Evolutionary conservation across 2,888 invertebrate genomes (phyloP).

Genomic region (Coleophora deauratella): DNA sequence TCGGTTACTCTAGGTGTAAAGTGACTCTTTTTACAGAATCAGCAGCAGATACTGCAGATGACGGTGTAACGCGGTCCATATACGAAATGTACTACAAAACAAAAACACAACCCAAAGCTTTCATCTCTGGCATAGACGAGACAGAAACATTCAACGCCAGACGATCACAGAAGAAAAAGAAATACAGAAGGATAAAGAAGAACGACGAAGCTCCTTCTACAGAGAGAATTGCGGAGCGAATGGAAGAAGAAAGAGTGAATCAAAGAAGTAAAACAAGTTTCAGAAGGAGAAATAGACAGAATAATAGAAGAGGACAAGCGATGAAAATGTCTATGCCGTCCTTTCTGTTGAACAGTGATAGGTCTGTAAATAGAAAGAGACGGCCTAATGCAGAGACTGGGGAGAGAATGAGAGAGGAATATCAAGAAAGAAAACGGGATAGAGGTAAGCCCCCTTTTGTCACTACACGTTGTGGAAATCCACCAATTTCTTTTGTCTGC

Average conservation of each 20-base stretch:
- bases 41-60: slow-evolving; percentile 32
- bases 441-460: too few relatives aligned
- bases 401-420: too few relatives aligned
- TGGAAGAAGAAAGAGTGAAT: not conserved
- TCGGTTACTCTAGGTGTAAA: too few relatives aligned
- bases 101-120: slow-evolving; percentile 13
- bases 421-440: too few relatives aligned
- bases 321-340: too few relatives aligned
- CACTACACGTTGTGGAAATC: too few relatives aligned
- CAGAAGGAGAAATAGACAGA: slow-evolving; percentile 5
- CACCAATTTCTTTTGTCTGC: too few relatives aligned
- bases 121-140: slow-evolving; percentile 10
- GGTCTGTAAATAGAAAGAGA: too few relatives aligned
- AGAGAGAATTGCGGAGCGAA: not conserved
- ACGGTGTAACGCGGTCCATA: slow-evolving; percentile 55
- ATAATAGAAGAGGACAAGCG: slow-evolving; percentile 13
- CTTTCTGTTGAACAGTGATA: too few relatives aligned
- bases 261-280: not conserved
- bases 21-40: not conserved
- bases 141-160: too few relatives aligned
- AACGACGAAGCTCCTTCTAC: slow-evolving; percentile 2
- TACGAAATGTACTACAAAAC: slow-evolving; percentile 60
- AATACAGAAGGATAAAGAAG: slow-evolving; percentile 11
- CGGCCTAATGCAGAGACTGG: too few relatives aligned
- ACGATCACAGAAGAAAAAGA: slow-evolving; percentile 4